A percentile compares a stretch with the other conserved stretches of the same genome.
These are phyloP conservation scores for Microcebus ravelobensis DNA, from an alignment of 2,113 vertebrate species.

Conservation along the genomic window DNA sequence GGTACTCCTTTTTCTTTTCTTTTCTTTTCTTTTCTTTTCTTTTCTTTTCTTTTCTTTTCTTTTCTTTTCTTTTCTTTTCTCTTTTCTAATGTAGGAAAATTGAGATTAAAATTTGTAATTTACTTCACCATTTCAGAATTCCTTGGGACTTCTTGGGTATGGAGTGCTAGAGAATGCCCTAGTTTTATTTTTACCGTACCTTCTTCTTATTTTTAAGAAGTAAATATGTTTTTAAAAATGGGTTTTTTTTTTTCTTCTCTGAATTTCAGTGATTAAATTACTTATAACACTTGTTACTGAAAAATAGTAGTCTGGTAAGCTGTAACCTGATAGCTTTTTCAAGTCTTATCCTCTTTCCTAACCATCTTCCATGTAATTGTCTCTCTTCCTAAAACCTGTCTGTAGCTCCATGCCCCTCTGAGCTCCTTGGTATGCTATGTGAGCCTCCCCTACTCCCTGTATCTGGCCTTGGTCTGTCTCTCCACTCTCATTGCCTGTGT, in stretches of 20 bases:
- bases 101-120: neutral
- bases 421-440: neutral
- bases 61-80: no score
- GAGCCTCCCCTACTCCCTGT: rapidly evolving
- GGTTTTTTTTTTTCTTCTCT: neutral
- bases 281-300: neutral
- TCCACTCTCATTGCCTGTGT: neutral
- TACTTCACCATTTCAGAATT: conserved; percentile 16
- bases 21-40: no score
- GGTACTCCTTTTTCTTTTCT: neutral
- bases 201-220: conserved; percentile 17
- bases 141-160: neutral
- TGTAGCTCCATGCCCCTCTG: neutral
- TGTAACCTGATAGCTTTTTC: neutral
- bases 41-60: neutral
- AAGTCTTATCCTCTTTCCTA: neutral
- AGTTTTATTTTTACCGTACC: neutral
- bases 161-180: neutral
- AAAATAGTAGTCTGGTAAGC: neutral
- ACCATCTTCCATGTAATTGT: neutral
- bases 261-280: neutral
- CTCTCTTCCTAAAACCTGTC: neutral
- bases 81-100: neutral
- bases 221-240: neutral
- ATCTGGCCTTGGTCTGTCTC: neutral